Conservation (phyloP, 2,113 vertebrate species). For the Channa argus region DNA sequence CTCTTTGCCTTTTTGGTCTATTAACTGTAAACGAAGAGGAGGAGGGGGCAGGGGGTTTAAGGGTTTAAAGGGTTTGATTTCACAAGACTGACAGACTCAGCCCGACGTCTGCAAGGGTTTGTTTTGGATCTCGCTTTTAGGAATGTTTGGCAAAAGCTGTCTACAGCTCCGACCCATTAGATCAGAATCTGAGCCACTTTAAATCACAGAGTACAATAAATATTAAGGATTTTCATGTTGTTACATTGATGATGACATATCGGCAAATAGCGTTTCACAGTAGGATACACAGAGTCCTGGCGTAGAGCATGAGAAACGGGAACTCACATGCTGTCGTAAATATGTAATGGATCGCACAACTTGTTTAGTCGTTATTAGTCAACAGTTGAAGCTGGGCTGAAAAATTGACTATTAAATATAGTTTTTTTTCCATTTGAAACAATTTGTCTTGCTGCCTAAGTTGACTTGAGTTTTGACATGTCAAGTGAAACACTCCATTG, state of each 20-base stretch:
- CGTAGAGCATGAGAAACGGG: constrained; percentile 27
- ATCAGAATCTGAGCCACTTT: constrained; percentile 43
- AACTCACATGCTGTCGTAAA: constrained; percentile 10
- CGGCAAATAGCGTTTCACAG: constrained; percentile 36
- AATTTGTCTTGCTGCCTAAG: not conserved
- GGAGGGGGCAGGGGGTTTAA: not conserved
- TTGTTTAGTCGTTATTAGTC: constrained; percentile 28
- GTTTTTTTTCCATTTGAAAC: constrained; percentile 16
- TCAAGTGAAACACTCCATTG: constrained; percentile 8
- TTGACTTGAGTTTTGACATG: constrained; percentile 10
- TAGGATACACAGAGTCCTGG: constrained; percentile 40
- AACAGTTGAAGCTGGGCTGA: constrained; percentile 18
- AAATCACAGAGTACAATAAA: constrained; percentile 50
- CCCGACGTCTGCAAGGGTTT: constrained; percentile 43
- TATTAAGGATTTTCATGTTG: constrained; percentile 39
- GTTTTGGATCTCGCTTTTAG: constrained; percentile 34
- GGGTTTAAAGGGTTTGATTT: constrained; percentile 66
- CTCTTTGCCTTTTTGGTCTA: constrained; percentile 20
- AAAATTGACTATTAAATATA: constrained; percentile 9
- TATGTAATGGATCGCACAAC: constrained; percentile 18
- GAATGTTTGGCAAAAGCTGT: constrained; percentile 48
- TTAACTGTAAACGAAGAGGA: constrained; percentile 35
- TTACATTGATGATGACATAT: constrained; percentile 33
- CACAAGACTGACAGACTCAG: constrained; percentile 42
- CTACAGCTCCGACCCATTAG: constrained; percentile 57